Percentiles rank a stretch among this genome's conserved stretches.
phyloP scores from a whole-genome alignment of 2,888 invertebrate species.

The Leptarthrus brevirostris region DNA sequence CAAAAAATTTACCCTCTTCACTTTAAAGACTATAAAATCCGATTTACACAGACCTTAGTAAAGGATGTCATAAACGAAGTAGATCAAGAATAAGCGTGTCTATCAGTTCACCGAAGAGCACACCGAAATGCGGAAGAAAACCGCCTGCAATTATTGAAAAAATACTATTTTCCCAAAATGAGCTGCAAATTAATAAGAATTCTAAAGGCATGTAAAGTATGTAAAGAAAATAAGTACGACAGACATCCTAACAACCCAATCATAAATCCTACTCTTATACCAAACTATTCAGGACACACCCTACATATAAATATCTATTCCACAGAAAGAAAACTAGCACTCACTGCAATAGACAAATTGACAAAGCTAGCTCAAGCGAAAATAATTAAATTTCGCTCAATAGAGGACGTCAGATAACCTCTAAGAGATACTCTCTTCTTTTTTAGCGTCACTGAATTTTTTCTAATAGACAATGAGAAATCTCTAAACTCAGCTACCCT shows the following conservation, averaged over 20 bases:
- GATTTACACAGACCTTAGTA: background rate
- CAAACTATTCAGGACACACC: constrained; percentile 43
- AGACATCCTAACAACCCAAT: too few species aligned
- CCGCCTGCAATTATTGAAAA: background rate
- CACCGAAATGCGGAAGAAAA: constrained; percentile 25
- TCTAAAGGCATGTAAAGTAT: background rate
- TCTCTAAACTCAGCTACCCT: constrained; percentile 44
- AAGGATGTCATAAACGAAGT: background rate
- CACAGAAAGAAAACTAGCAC: constrained; percentile 44
- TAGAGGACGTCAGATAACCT: constrained; percentile 30
- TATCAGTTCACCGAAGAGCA: background rate
- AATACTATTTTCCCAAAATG: constrained; percentile 17
- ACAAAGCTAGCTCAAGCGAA: constrained; percentile 49
- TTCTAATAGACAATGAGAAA: constrained; percentile 48
- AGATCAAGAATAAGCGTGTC: background rate
- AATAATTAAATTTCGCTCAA: constrained; percentile 36
- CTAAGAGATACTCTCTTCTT: constrained; percentile 31
- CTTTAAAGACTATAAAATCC: constrained; percentile 9
- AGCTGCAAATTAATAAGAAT: background rate
- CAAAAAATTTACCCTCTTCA: constrained; percentile 6
- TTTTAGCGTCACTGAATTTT: constrained; percentile 40
- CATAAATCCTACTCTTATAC: constrained; percentile 42
- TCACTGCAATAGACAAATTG: constrained; percentile 53
- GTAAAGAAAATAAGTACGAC: too few species aligned
- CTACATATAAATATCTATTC: constrained; percentile 49